Conservation (phyloP, 1,140 invertebrate species). For the Brachionus asplanchnoidis region DNA sequence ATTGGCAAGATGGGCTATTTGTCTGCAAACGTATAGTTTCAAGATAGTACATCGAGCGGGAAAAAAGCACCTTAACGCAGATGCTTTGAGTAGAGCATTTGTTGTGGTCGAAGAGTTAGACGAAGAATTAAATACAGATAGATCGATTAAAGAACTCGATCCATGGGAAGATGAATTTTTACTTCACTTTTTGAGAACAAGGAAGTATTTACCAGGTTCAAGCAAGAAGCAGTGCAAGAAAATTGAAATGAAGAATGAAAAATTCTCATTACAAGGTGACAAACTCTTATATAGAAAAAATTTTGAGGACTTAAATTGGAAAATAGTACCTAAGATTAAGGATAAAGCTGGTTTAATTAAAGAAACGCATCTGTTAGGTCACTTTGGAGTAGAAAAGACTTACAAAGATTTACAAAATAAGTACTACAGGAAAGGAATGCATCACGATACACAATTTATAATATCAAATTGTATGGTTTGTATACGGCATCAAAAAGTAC, state of each 20-base stretch:
- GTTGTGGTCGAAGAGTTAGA: background rate
- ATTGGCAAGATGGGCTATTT: conserved; percentile 57
- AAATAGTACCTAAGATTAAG: background rate
- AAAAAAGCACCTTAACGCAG: conserved; percentile 49
- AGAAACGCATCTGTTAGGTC: background rate
- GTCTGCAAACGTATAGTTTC: conserved; percentile 58
- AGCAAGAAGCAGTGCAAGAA: background rate
- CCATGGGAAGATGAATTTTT: conserved; percentile 6
- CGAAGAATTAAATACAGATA: background rate
- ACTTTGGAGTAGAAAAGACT: conserved; percentile 24
- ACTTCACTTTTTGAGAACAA: background rate
- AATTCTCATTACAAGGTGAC: background rate
- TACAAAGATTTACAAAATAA: background rate
- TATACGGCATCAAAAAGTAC: background rate
- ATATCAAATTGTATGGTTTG: conserved; percentile 9
- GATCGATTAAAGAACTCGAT: background rate
- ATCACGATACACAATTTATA: background rate
- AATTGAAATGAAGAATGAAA: background rate
- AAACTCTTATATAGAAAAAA: conserved; percentile 1
- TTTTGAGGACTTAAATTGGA: background rate
- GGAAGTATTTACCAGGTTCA: background rate
- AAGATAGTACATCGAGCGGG: conserved; percentile 55
- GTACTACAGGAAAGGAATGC: conserved; percentile 17
- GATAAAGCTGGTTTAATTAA: background rate
- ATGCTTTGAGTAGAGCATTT: conserved; percentile 48